Evolutionary conservation across 2,113 vertebrate species (phyloP), one percentile per base, ranked within the genome.

Genomic region (Xiphias gladius): DNA sequence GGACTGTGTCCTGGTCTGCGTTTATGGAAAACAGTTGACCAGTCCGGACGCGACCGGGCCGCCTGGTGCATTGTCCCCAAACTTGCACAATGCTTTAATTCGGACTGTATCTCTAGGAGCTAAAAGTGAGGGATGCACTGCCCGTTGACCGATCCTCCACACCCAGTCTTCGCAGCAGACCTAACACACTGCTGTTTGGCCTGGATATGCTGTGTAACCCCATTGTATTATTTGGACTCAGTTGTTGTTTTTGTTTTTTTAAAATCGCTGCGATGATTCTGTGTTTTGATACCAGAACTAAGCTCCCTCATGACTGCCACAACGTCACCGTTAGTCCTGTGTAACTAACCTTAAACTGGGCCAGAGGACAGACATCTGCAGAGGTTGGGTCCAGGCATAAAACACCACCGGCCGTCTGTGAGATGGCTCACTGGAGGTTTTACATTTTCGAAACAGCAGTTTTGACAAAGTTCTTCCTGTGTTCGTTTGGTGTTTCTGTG

Each of bases 301-400:
- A 81, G 76, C 77, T 54, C 52, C 5, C 19, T n/a, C n/a, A n/a
- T n/a, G n/a, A 69, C 35, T 35, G 70, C 70, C 57, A 57, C 75
- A 86, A 64, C 74, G 79, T 81, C 43, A 8, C 20, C 63, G 28
- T 28, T 79, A 86, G 73, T 82, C 84, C 87, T 82, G 70, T 41
- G 30, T 73, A 63, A 75, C 68, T 6, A 50, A 70, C 35, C 46
- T 83, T 1, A 80, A 87, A 84, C 50, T 69, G 61, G 86, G 80
- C 28, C 77, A 86, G 66, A 35, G 22, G 32, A 39, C 64, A 63
- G 67, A 78, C 9, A 1, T 28, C 46, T 70, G 37, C 35, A 57
- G 35, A 1, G 48, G 35, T 30, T 6, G 5, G 32, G 8, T 19
- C 6, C 8, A 1, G 1, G 24, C 14, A 14, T 43, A 43, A 43